These are phyloP conservation scores for Grammomys dolichurus DNA, from an alignment of 2,113 vertebrate species.

Conservation along the genomic window DNA sequence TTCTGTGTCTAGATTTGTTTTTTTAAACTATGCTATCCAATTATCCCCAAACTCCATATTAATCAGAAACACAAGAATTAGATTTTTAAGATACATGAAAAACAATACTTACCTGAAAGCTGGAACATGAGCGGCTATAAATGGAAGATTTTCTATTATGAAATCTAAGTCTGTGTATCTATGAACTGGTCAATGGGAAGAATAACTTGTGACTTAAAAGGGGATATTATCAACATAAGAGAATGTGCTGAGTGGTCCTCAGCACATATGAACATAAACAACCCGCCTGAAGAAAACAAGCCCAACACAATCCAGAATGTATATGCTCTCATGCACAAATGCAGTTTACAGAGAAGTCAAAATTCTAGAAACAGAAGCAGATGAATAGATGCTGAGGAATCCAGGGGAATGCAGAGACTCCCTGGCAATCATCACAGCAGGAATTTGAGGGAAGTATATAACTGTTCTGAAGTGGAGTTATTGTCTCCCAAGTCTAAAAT, in stretches of 20 bases:
- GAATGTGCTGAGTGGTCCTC: background rate
- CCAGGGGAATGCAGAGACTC: background rate
- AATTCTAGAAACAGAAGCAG: background rate
- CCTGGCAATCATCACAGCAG: background rate
- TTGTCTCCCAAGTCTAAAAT: background rate
- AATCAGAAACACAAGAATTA: background rate
- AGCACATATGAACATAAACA: background rate
- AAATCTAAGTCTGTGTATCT: background rate
- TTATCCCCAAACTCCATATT: background rate
- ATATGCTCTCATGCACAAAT: fast-evolving
- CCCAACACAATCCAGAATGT: background rate
- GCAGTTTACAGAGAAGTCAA: background rate
- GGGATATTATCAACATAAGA: background rate
- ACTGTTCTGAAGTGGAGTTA: background rate
- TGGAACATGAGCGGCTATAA: background rate
- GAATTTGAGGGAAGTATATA: background rate
- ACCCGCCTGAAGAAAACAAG: background rate
- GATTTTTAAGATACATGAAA: background rate
- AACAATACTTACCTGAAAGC: background rate
- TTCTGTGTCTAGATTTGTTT: background rate
- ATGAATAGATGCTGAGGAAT: background rate
- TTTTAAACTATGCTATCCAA: background rate
- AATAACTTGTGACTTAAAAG: background rate
- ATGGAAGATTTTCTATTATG: background rate
- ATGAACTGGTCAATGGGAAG: background rate